phyloP scores from a whole-genome alignment of 2,113 vertebrate genomes.

The Hymenochirus boettgeri region DNA sequence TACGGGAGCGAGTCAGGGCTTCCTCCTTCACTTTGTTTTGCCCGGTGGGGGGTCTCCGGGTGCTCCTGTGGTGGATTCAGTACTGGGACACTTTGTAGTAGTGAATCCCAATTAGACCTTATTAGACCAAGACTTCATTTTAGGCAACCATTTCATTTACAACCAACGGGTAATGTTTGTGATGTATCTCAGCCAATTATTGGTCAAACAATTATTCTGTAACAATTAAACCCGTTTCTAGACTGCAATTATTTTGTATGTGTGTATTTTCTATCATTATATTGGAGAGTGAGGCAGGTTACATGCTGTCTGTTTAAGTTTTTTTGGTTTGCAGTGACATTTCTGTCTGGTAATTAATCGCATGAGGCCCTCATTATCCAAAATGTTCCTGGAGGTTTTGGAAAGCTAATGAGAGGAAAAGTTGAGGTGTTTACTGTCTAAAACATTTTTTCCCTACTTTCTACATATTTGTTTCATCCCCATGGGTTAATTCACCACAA shows the following conservation, averaged over 20 bases:
- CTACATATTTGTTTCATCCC: conserved; percentile 3
- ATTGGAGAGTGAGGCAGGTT: conserved; percentile 1
- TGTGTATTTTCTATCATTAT: background rate
- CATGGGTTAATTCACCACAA: conserved; percentile 6
- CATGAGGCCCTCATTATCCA: conserved; percentile 34
- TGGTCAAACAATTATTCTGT: background rate
- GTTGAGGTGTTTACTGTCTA: conserved; percentile 33
- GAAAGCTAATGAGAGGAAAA: conserved; percentile 35
- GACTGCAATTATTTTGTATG: conserved; percentile 10
- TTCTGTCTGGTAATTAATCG: conserved; percentile 36
- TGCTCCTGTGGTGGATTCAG: too few relatives aligned
- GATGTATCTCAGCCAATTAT: background rate
- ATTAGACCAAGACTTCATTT: too few relatives aligned
- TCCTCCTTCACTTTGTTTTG: too few relatives aligned
- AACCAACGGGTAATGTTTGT: background rate
- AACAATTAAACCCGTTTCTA: background rate
- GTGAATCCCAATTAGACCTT: too few relatives aligned
- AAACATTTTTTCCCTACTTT: background rate
- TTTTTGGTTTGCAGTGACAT: conserved; percentile 19
- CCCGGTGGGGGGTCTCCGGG: too few relatives aligned
- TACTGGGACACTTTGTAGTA: too few relatives aligned
- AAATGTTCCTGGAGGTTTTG: conserved; percentile 17
- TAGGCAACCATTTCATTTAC: too few relatives aligned
- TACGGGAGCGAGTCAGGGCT: too few relatives aligned
- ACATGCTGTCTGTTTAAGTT: background rate